Evolutionary conservation across 2,888 invertebrate species (phyloP), one percentile per base, ranked within the genome.

Genomic region (Osmoderma eremita): DNA sequence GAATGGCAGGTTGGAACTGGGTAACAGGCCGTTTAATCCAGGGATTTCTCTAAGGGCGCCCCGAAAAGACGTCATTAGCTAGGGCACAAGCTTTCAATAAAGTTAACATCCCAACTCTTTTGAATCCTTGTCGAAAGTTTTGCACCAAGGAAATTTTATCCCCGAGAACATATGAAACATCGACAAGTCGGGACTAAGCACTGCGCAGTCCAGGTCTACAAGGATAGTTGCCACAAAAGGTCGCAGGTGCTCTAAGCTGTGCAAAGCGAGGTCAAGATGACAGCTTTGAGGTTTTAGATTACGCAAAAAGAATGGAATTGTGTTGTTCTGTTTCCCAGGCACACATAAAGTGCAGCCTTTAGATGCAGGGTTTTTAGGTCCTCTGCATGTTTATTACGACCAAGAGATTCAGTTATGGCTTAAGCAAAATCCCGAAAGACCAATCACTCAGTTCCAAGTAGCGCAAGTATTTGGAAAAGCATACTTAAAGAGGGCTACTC

Each of bases 191-290:
- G 69, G 69, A 8, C 53, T 69, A 12, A 65, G 42, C 39, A 67
- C 65, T 13, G 66, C 63, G 2, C 67, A 65, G 67, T 13, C n/a
- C 1, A 70, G 67, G 30, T 50, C 63, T 15, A 49, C 50, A 67
- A 70, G 71, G 53, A 41, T 69, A 48, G 68, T 70, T 61, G 67
- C 69, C 58, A 70, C 38, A 81, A 75, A 67, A 80, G 81, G 3
- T 41, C 68, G 78, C 83, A 48, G 80, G 78, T 4, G 68, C 71
- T 54, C 20, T 81, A 12, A 80, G 78, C 20, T 80, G 79, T 58
- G 81, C 78, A 8, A 4, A 24, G 24, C 5, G 54, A 18, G 54
- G 54, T 10, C 36, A 39, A 8, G n/a, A 56, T 39, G n/a, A 20
- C 15, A 18, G 63, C 38, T 68, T 69, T 22, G 69, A 70, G 41